Evolutionary conservation across 2,113 vertebrate genomes (phyloP).

Genomic region (Elgaria multicarinata): DNA sequence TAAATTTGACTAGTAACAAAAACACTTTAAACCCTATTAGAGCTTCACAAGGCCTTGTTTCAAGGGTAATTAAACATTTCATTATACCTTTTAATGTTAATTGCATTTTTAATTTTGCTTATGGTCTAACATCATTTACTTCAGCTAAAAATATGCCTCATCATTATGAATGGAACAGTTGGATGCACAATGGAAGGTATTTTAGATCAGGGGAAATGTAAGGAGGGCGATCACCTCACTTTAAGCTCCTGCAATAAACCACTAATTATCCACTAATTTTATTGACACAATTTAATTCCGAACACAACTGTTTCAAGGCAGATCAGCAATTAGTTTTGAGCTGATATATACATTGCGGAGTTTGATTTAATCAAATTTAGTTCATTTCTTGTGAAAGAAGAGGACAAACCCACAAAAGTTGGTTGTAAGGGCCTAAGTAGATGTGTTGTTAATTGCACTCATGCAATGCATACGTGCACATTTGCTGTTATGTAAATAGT

Average conservation of each 20-base stretch:
- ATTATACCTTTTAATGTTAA: conserved; percentile 71
- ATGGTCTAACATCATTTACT: conserved; percentile 67
- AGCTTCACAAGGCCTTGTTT: conserved; percentile 53
- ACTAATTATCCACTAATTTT: not conserved
- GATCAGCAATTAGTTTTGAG: not conserved
- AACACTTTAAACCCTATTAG: conserved; percentile 52
- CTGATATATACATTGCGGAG: not conserved
- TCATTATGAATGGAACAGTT: conserved; percentile 4
- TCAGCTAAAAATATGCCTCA: conserved; percentile 59
- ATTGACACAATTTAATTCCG: not conserved
- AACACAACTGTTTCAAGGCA: not conserved
- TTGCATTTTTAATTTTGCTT: conserved; percentile 71
- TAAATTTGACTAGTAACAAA: conserved; percentile 46
- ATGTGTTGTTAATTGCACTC: no score
- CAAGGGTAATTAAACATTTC: conserved; percentile 72
- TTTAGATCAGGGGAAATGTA: not conserved
- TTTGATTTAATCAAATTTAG: not conserved
- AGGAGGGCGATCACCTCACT: not conserved
- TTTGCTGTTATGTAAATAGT: not conserved
- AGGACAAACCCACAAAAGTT: not conserved
- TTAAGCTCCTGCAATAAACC: not conserved
- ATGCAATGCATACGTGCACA: not conserved
- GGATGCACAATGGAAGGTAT: not conserved
- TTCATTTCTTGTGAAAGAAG: not conserved
- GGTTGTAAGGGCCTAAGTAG: not conserved